Base-by-base conservation (phyloP, 2,888 invertebrate genomes). In the Oasisia sp. region DNA sequence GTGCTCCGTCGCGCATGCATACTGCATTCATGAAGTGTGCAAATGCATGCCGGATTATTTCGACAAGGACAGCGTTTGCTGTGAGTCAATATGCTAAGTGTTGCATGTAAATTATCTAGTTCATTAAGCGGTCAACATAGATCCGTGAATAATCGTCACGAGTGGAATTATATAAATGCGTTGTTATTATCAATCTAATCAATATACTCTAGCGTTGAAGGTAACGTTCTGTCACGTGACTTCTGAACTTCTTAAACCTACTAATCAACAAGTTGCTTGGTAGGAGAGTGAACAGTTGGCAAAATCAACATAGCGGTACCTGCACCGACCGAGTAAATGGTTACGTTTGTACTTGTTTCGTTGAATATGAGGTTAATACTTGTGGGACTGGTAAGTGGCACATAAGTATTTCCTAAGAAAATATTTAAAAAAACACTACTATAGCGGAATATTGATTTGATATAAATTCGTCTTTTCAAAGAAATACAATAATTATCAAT, bases 1-100 rank as follows among this genome's bases (percentile, higher is more conserved):
- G 5, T 93, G 93, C 38, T n/a, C 58, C 56, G 91, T 92, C 12
- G 91, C 50, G 12, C 89, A 93, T 89, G 89, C 93, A 5, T 93
- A 92, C 92, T 93, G 93, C 50, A 93, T 91, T 91, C 93, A 93
- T 90, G 45, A 91, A n/a, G 92, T 93, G 32, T 93, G 93, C 92
- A 92, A 93, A 45, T 93, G 93, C 92, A 58, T 58, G 58, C 93
- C 92, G n/a, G 93, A 92, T 32, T 93, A 89, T 90, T 92, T 92
- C 45, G 93, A 92, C 89, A 92, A 92, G 91, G 91, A 91, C 8
- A 92, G 92, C 9, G 89, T 92, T 32, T 93, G 93, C 56, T 89
- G 93, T 93, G 44, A 92, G 93, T 91, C 4, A 38, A 38, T 1
- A 38, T 4, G 74, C 7, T 74, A 3, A 7, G 38, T 38, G 38